Conservation (phyloP, 1,140 invertebrate species). For the Rhizoglyphus robini region DNA sequence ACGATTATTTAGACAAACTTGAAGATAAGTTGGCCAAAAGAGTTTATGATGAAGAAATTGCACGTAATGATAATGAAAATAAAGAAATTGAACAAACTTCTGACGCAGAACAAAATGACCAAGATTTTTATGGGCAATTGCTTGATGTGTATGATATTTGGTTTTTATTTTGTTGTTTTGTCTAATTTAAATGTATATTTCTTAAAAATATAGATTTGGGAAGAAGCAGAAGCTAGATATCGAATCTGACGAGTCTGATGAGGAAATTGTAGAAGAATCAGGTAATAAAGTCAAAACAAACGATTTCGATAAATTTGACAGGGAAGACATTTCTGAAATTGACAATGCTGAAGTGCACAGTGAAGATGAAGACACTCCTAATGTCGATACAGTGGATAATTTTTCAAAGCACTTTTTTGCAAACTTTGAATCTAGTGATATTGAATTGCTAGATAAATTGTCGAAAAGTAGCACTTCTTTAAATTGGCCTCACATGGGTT, state of each 20-base stretch:
- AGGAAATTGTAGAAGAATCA: not conserved
- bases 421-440: not conserved
- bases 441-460: not conserved
- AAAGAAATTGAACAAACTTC: not conserved
- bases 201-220: constrained; percentile 1
- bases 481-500: not conserved
- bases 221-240: not conserved
- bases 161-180: not conserved
- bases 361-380: not conserved
- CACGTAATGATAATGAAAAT: not conserved
- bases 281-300: not conserved
- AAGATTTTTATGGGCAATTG: constrained; percentile 1
- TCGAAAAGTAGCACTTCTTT: not conserved
- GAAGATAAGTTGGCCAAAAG: not conserved
- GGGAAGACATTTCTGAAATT: not conserved
- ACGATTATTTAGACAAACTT: not conserved
- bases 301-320: not conserved
- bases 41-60: not conserved
- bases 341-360: not conserved
- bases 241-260: not conserved
- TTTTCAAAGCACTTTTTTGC: constrained; percentile 4
- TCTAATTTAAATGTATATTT: not conserved
- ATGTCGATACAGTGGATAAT: not conserved
- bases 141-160: not conserved
- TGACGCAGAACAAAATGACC: not conserved